Percentiles rank a stretch among this genome's conserved stretches.
These are phyloP conservation scores for Meteorus colon DNA, from an alignment of 2,888 invertebrate genomes.

Conservation along the genomic window DNA sequence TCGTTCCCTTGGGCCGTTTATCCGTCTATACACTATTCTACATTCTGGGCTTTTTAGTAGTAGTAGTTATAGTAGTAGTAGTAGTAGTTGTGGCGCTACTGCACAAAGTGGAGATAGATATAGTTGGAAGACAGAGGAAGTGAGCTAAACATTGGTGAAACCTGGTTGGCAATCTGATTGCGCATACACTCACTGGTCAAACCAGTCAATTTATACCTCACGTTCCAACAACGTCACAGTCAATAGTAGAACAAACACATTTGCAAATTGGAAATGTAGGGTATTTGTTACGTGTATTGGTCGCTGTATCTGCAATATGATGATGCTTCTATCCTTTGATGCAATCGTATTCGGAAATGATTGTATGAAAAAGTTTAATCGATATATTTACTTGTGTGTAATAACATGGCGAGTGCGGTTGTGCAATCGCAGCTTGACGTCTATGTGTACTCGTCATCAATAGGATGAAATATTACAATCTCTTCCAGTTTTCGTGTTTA, in stretches of 20 bases:
- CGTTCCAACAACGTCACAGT: conserved; percentile 4
- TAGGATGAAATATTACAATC: no score
- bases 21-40: conserved; percentile 11
- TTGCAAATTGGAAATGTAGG: conserved; percentile 35
- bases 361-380: no score
- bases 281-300: conserved; percentile 1
- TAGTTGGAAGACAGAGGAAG: no score
- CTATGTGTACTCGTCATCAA: no score
- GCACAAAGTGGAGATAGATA: neutral
- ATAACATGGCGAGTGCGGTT: no score
- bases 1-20: conserved; percentile 47
- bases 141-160: neutral
- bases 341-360: no score
- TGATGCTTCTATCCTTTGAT: neutral
- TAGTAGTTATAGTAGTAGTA: neutral
- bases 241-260: conserved; percentile 37
- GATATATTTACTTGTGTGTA: no score
- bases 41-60: neutral
- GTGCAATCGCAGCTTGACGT: no score
- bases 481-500: no score
- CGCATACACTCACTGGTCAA: conserved; percentile 10
- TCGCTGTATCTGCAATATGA: neutral
- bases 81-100: neutral
- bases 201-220: conserved; percentile 16
- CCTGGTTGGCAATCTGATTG: neutral